Conservation (phyloP, 1,140 invertebrate genomes). For the Maniola jurtina region DNA sequence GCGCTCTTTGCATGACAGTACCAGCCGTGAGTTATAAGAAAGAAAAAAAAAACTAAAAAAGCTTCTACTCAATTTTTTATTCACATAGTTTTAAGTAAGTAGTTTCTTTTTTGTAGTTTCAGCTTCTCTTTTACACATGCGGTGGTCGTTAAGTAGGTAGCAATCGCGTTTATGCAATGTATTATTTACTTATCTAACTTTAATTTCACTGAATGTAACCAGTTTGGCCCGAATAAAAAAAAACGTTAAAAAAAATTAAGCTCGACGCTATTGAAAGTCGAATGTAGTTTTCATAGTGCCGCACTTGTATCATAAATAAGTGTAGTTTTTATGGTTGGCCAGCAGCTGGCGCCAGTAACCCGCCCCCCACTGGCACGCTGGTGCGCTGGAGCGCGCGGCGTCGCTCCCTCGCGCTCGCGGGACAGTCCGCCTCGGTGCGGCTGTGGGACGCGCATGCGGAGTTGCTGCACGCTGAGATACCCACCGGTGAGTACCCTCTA, state of each 20-base stretch:
- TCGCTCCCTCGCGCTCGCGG: slow-evolving; percentile 86
- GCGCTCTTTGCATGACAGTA: slow-evolving; percentile 34
- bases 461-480: slow-evolving; percentile 87
- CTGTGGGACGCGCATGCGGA: slow-evolving; percentile 94
- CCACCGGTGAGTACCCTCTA: slow-evolving; percentile 82
- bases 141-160: too few species aligned
- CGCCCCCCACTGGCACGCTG: slow-evolving; percentile 48
- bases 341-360: slow-evolving; percentile 20
- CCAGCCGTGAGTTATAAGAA: slow-evolving; percentile 43
- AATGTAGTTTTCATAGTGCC: background rate
- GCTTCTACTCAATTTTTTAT: too few species aligned
- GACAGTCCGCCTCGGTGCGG: slow-evolving; percentile 82
- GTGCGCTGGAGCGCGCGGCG: slow-evolving; percentile 83
- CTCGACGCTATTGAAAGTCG: background rate
- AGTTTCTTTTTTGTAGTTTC: too few species aligned
- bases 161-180: too few species aligned
- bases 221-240: too few species aligned
- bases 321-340: background rate
- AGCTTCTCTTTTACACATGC: too few species aligned
- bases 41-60: too few species aligned
- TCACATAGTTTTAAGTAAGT: too few species aligned
- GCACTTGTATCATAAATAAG: background rate
- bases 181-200: too few species aligned
- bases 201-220: too few species aligned
- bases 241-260: too few species aligned